These are phyloP conservation scores for Mya arenaria DNA, from an alignment of 1,140 invertebrate genomes.

Conservation along the genomic window DNA sequence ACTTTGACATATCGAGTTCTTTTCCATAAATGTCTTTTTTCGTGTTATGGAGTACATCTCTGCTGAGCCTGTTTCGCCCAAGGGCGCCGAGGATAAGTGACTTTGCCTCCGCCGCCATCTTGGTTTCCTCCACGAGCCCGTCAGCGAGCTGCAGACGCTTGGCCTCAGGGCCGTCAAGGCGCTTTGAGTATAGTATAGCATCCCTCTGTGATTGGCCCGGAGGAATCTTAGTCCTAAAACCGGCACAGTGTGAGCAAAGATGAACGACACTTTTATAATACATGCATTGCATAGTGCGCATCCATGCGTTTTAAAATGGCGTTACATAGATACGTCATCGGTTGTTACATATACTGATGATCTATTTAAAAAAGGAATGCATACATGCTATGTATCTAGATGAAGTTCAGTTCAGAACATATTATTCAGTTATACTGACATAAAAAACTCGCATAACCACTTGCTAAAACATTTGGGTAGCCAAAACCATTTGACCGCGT, in stretches of 20 bases:
- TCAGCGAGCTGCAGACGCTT: conserved; percentile 7
- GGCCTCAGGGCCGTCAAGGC: conserved; percentile 8
- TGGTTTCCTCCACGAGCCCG: conserved; percentile 7
- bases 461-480: too few species aligned
- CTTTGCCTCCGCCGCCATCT: conserved; percentile 2
- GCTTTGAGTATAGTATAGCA: conserved; percentile 30
- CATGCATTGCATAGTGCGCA: background rate
- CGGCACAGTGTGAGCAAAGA: background rate
- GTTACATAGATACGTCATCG: too few species aligned
- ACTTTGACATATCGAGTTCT: too few species aligned
- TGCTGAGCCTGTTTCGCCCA: conserved; percentile 2
- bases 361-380: too few species aligned
- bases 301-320: background rate
- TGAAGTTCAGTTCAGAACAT: too few species aligned
- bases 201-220: conserved; percentile 16
- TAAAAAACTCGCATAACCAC: too few species aligned
- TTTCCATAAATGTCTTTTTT: conserved; percentile 46
- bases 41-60: conserved; percentile 12
- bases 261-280: background rate
- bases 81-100: background rate
- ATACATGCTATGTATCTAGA: too few species aligned
- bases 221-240: conserved; percentile 31
- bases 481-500: too few species aligned
- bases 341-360: too few species aligned
- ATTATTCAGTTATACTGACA: too few species aligned